These are phyloP conservation scores for Machimus rusticus DNA, from an alignment of 2,888 invertebrate species.

Conservation along the genomic window DNA sequence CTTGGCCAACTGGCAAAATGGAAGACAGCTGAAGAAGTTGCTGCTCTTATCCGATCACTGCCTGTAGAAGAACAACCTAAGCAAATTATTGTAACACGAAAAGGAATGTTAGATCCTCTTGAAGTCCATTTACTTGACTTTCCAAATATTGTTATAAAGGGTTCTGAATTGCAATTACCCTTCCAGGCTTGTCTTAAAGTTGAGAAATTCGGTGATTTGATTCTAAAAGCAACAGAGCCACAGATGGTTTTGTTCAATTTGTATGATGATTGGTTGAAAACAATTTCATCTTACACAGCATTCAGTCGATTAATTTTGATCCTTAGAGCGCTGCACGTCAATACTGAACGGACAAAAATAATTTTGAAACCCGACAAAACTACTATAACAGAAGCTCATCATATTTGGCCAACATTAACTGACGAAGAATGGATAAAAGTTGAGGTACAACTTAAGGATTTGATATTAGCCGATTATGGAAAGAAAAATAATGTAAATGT, in stretches of 20 bases:
- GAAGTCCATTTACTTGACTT: constrained; percentile 99
- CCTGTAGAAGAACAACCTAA: constrained; percentile 99
- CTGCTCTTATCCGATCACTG: constrained; percentile 96
- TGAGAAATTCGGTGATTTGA: constrained; percentile 99
- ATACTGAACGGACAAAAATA: constrained; percentile 98
- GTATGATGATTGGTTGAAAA: constrained; percentile 99
- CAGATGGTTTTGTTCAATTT: constrained; percentile 99
- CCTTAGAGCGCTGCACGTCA: constrained; percentile 95
- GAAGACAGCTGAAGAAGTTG: constrained; percentile 99
- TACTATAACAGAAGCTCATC: constrained; percentile 98
- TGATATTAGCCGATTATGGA: constrained; percentile 98
- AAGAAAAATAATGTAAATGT: constrained; percentile 99
- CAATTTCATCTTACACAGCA: constrained; percentile 98
- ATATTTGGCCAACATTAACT: constrained; percentile 97
- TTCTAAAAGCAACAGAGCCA: constrained; percentile 98
- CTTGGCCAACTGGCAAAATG: constrained; percentile 98
- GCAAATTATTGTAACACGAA: constrained; percentile 99
- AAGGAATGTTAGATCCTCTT: constrained; percentile 99
- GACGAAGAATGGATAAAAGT: constrained; percentile 99
- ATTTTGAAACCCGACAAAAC: constrained; percentile 99
- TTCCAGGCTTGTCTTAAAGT: constrained; percentile 99
- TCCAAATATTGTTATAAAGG: constrained; percentile 99
- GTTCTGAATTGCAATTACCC: constrained; percentile 96
- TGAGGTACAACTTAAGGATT: constrained; percentile 96
- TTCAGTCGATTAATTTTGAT: constrained; percentile 97